Evolutionary conservation across 2,113 vertebrate species (phyloP), one percentile per base, ranked within the genome.

Genomic region (Butorides virescens): DNA sequence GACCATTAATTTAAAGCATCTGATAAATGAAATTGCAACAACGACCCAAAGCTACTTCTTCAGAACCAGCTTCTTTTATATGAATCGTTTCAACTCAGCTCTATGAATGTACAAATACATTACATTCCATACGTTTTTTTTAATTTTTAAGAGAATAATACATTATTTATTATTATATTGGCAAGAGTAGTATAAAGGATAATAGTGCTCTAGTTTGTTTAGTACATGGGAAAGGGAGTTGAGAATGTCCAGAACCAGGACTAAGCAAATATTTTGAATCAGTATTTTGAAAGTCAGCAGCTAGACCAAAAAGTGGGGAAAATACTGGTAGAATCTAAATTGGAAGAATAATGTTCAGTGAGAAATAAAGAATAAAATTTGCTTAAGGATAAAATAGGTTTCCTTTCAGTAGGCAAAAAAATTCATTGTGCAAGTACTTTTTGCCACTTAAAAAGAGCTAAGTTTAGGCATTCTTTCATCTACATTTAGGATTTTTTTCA

Each of bases 1-100:
- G 11, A 89, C 66, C 91, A 66, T 96, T 95, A 96, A 95, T 52
- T 96, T 96, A 97, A 95, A 96, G 86, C 76, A 86, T 84, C 88
- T 95, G 90, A 95, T 92, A 96, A 96, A 97, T 94, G 62, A 82
- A 96, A 97, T 87, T 96, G 68, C 88, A 96, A 75, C 91, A 88
- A 13, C 95, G 95, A 97, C 89, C 95, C 76, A 94, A 96, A 97
- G 82, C 86, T 92, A 91, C 67, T 95, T 92, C 55, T 88, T 95
- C 85, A 80, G 74, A 97, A 39, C 74, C 76, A 92, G 63, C 70
- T 92, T 75, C 46, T 96, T 97, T 92, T 80, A 81, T 94, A 84
- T 27, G 42, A 83, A 16, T 72, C 84, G 42, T 72, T 97, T 93
- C 58, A 87, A 80, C 46, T 72, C 88, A 84, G 74, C 76, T 95